Evolutionary conservation across 2,113 vertebrate genomes (phyloP).

Genomic region (Ovis canadensis): DNA sequence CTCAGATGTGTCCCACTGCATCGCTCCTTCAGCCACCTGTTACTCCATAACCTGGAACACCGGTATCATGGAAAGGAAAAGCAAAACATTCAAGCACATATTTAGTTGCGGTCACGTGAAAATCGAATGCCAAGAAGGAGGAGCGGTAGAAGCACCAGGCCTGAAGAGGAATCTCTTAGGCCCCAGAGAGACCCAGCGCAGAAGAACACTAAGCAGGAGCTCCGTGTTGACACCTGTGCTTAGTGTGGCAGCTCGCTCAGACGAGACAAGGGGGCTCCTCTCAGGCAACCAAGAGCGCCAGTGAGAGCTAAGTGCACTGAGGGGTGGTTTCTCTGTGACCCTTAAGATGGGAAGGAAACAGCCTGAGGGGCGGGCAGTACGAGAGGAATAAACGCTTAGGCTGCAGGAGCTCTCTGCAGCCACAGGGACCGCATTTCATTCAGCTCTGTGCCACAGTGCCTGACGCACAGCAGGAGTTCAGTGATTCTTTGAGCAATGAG

Average conservation of each 20-base stretch:
- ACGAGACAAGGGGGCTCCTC: background rate
- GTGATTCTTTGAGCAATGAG: background rate
- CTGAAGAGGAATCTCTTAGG: background rate
- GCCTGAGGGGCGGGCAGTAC: background rate
- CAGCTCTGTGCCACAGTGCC: background rate
- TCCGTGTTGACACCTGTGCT: background rate
- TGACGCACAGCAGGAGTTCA: background rate
- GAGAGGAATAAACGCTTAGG: background rate
- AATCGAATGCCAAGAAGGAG: background rate
- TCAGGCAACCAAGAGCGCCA: background rate
- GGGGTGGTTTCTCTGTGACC: background rate
- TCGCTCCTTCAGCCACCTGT: background rate
- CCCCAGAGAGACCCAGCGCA: background rate
- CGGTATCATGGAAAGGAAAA: background rate
- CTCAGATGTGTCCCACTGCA: background rate
- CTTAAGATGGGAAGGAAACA: constrained; percentile 6
- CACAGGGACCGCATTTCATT: background rate
- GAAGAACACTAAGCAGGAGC: background rate
- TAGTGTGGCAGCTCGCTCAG: constrained; percentile 27
- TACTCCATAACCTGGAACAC: background rate
- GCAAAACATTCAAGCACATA: background rate
- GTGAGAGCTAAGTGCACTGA: constrained; percentile 53
- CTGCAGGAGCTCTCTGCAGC: background rate
- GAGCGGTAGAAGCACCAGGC: background rate
- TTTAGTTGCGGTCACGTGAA: background rate